A percentile compares a stretch with the other conserved stretches of the same genome.
Evolutionary conservation across 2,797 vertebrate species (phyloP).

Genomic region (Clamator glandarius): DNA sequence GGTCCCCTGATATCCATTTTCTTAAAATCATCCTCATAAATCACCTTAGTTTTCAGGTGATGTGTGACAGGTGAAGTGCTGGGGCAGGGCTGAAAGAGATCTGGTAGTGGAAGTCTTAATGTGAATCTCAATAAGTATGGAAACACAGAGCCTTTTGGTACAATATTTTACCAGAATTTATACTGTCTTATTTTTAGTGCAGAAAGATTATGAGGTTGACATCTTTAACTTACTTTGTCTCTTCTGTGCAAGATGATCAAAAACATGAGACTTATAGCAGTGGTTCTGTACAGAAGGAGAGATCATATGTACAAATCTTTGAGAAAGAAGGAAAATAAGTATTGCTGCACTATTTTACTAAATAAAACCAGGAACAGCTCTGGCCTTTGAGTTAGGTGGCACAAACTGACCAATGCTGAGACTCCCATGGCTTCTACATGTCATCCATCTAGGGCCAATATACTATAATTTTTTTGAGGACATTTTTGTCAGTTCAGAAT

Average conservation of each 20-base stretch:
- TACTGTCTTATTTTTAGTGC: neutral
- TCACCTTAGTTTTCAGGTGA: neutral
- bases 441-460: neutral
- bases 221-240: neutral
- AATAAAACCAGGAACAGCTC: neutral
- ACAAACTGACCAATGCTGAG: neutral
- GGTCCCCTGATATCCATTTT: neutral
- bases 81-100: neutral
- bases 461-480: neutral
- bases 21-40: neutral
- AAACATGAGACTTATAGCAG: neutral
- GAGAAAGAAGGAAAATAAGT: neutral
- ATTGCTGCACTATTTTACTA: neutral
- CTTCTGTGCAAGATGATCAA: neutral
- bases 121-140: neutral
- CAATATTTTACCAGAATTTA: neutral
- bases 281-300: neutral
- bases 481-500: neutral
- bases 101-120: neutral
- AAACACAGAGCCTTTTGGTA: neutral
- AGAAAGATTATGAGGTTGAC: neutral
- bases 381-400: neutral
- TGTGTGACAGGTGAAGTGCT: neutral
- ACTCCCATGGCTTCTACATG: neutral
- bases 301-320: neutral